Base-by-base conservation (phyloP, 1,140 invertebrate species). In the Chelonus insularis region DNA sequence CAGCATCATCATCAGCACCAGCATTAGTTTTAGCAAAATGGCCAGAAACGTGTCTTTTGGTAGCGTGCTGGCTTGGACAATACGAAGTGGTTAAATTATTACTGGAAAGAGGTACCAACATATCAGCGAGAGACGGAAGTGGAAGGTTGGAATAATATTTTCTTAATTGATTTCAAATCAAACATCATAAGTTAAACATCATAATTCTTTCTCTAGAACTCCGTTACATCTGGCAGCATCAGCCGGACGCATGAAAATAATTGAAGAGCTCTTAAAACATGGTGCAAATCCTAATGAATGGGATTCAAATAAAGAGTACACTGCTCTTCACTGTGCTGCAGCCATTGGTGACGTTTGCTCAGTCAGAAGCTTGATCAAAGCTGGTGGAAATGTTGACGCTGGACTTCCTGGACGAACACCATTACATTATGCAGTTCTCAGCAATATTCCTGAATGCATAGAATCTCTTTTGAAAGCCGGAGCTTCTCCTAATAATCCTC, bases 191-290 rank as follows among this genome's bases (percentile, higher is more conserved):
- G n/a, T n/a, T n/a, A n/a, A n/a, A n/a, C n/a, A n/a, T n/a, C n/a
- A n/a, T n/a, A n/a, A n/a, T 58, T 52, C 11, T 34, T 41, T 3
- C 12, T 65, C 12, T 60, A 89, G 90, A 74, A 89, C 88, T 3
- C 85, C 90, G 8, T 73, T 95, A 12, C 93, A 95, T 75, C 83
- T 94, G 64, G 90, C 92, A 34, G 87, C 90, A 50, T 84, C 84
- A 66, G 83, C 84, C n/a, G 88, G 88, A 1, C 86, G 85, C 39
- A 76, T 82, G 18, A 86, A 86, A 54, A 88, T 89, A 60, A 80
- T 88, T 0, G 85, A 84, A 67, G 70, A 88, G 11, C 69, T 93
- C 14, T 70, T 93, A 8, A 83, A 87, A 41, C 69, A 84, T 21
- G 86, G 86, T 23, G 88, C 89, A 0, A 79, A 88, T 68, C 85